These are phyloP conservation scores for Mythimna ferrago DNA, from an alignment of 2,888 invertebrate genomes.

Conservation along the genomic window DNA sequence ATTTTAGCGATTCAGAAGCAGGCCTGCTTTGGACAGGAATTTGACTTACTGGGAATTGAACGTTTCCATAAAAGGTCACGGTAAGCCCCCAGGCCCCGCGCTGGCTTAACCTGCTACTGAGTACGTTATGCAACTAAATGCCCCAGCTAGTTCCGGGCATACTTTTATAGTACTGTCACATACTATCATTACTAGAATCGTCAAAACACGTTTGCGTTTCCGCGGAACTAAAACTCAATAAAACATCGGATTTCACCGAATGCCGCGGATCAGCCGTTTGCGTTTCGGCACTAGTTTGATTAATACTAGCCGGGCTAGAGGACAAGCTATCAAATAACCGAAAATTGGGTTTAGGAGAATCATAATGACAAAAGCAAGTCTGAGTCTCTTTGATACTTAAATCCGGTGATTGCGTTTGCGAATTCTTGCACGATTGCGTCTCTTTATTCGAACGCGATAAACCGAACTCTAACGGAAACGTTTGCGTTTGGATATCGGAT, in stretches of 20 bases:
- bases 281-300: constrained; percentile 80
- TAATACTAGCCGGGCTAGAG: constrained; percentile 73
- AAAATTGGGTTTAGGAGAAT: constrained; percentile 74
- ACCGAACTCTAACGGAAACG: constrained; percentile 82
- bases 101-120: no score
- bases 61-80: no score
- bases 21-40: no score
- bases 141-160: background rate
- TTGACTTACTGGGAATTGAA: no score
- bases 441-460: constrained; percentile 79
- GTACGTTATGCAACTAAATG: background rate
- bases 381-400: constrained; percentile 85
- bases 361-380: constrained; percentile 80
- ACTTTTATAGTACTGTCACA: constrained; percentile 64
- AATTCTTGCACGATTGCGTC: constrained; percentile 73
- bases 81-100: no score
- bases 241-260: constrained; percentile 71
- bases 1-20: no score
- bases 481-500: constrained; percentile 86
- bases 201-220: constrained; percentile 84
- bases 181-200: constrained; percentile 64
- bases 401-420: constrained; percentile 78
- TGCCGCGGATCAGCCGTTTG: constrained; percentile 75
- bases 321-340: constrained; percentile 76
- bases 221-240: constrained; percentile 77